These are phyloP conservation scores for Macrotrachela quadricornifera DNA, from an alignment of 1,140 invertebrate genomes.

Conservation along the genomic window DNA sequence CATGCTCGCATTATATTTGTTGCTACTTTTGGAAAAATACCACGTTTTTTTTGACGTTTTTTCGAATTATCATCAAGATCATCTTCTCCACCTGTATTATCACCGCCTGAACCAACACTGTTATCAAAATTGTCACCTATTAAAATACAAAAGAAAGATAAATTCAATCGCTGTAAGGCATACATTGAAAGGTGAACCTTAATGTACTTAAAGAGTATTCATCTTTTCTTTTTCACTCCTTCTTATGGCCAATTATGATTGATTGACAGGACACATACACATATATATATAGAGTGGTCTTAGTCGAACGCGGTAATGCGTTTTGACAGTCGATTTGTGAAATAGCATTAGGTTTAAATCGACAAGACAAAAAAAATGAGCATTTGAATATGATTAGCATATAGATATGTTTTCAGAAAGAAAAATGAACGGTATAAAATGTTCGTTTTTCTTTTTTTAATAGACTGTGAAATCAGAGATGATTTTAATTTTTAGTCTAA, in stretches of 20 bases:
- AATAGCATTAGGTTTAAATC: too few species aligned
- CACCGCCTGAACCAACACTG: conserved; percentile 24
- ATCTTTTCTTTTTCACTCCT: conserved; percentile 22
- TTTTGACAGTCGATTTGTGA: too few species aligned
- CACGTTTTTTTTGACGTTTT: conserved; percentile 67
- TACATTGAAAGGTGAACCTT: neutral
- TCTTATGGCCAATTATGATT: conserved; percentile 8
- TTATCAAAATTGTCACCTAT: conserved; percentile 29
- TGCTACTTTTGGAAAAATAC: conserved; percentile 97
- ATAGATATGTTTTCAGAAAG: too few species aligned
- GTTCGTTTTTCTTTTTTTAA: too few species aligned
- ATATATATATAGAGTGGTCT: too few species aligned
- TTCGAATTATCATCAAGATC: conserved; percentile 16
- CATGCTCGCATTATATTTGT: conserved; percentile 98
- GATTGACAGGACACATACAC: conserved; percentile 13
- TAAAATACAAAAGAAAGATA: conserved; percentile 10
- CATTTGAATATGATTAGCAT: too few species aligned
- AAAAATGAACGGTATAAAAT: too few species aligned
- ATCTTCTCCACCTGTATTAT: conserved; percentile 20
- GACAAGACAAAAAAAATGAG: too few species aligned
- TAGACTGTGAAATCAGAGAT: too few species aligned
- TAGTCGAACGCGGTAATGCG: too few species aligned
- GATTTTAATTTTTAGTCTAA: too few species aligned
- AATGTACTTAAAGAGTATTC: neutral
- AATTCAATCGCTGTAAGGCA: neutral